Evolutionary conservation across 2,888 invertebrate genomes (phyloP).

Genomic region (Hipparchia sbordonii): DNA sequence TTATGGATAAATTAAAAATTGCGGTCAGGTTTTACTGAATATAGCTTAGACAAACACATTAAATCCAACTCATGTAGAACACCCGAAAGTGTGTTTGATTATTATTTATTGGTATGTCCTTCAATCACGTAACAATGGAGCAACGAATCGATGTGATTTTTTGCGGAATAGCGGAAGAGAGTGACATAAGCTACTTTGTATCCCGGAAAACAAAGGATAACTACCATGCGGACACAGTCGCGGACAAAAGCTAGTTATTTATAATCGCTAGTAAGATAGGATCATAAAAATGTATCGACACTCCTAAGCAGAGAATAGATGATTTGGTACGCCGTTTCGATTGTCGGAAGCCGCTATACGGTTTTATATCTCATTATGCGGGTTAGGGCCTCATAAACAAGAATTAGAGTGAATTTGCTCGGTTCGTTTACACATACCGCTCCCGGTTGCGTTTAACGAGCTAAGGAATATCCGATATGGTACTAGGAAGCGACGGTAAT

Average conservation of each 20-base stretch:
- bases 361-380: conserved; percentile 46
- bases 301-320: conserved; percentile 23
- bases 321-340: conserved; percentile 54
- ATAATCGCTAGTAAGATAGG: conserved; percentile 29
- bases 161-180: too few species aligned
- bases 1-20: conserved; percentile 40
- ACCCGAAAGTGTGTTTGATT: too few species aligned
- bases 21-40: conserved; percentile 48
- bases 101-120: too few species aligned
- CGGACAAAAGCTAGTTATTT: not conserved
- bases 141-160: too few species aligned
- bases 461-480: conserved; percentile 65
- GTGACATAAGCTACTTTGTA: too few species aligned
- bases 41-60: conserved; percentile 27
- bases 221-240: too few species aligned
- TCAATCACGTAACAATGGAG: too few species aligned
- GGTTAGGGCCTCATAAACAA: conserved; percentile 72
- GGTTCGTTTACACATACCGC: conserved; percentile 80
- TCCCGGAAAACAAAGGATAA: too few species aligned
- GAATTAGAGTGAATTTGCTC: conserved; percentile 77
- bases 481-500: conserved; percentile 71
- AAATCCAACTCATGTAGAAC: not conserved
- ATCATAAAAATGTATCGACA: conserved; percentile 30
- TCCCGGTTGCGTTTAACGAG: conserved; percentile 73
- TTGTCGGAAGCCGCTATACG: conserved; percentile 66